A percentile compares a stretch with the other conserved stretches of the same genome.
phyloP scores from a whole-genome alignment of 2,113 vertebrate genomes.

The Petroica traversi region DNA sequence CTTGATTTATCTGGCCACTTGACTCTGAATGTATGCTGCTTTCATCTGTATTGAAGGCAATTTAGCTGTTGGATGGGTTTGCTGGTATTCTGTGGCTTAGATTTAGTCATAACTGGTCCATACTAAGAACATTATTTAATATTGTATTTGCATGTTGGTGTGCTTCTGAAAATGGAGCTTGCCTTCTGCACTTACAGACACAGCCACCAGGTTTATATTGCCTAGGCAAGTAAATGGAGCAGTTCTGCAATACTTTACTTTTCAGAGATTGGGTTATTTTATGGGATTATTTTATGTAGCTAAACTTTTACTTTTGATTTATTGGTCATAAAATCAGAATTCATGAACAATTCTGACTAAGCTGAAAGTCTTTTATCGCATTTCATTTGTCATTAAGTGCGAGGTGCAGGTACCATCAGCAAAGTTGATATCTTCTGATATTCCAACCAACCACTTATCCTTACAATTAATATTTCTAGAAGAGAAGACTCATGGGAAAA shows the following conservation, averaged over 20 bases:
- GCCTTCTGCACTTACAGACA: not conserved
- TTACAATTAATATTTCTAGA: not conserved
- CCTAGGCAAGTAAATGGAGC: not conserved
- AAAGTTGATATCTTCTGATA: not conserved
- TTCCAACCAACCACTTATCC: not conserved
- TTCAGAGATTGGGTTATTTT: not conserved
- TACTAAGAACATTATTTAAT: not conserved
- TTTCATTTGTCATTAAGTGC: not conserved
- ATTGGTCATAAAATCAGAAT: not conserved
- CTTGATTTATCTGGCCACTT: not conserved
- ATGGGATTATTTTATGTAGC: not conserved
- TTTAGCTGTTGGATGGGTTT: not conserved
- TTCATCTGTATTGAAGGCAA: not conserved
- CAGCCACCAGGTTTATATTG: not conserved
- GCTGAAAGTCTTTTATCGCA: not conserved
- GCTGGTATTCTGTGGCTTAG: not conserved
- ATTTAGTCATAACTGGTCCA: not conserved
- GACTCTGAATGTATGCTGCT: not conserved
- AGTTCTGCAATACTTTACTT: not conserved
- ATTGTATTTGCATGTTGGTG: not conserved
- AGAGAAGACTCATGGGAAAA: not conserved
- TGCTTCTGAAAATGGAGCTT: not conserved
- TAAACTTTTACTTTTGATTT: constrained; percentile 3
- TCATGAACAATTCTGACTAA: not conserved
- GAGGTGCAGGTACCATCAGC: not conserved